Base-by-base conservation (phyloP, 2,113 vertebrate genomes). In the Gobius niger region DNA sequence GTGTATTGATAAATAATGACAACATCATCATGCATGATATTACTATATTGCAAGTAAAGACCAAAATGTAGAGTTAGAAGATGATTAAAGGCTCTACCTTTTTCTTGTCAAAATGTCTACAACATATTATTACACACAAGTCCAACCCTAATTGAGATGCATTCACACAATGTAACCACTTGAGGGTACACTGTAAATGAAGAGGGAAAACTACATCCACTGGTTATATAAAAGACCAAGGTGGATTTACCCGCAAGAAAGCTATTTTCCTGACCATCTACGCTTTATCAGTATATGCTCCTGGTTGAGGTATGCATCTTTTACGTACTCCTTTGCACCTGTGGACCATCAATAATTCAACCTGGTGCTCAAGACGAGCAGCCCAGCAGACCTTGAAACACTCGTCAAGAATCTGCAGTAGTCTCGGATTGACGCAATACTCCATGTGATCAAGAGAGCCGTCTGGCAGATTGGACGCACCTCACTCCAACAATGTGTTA, bases 301-400 rank as follows among this genome's bases (percentile, higher is more conserved):
- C 47, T 53, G 63, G 76, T 73, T 64, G 44, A 5, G 67, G 66
- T 71, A 44, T 83, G 78, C 81, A 86, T 85, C 81, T 82, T 85
- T 83, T 78, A 84, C 64, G 46, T 67, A 68, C 78, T 71, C 65
- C 24, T 76, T 80, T 41, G 24, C 73, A 84, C 81, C 81, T 80
- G 76, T 63, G 75, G 70, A 72, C 60, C 78, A 89, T 88, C 81
- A 87, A 88, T 90, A 88, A 88, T 88, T 88, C 82, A 91, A 65
- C 76, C 19, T 4, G 54, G 68, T 64, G 63, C 79, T 86, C 83
- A 72, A 78, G 84, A 85, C 78, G 49, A 82, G 69, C 72, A 89
- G 77, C 56, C 68, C 77, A 67, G 50, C 49, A 63, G 78, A 81
- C 79, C 85, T 81, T 74, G 80, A 82, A 87, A 81, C 44, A 64